phyloP scores from a whole-genome alignment of 2,888 invertebrate species.

The Drosophila paramelanica region DNA sequence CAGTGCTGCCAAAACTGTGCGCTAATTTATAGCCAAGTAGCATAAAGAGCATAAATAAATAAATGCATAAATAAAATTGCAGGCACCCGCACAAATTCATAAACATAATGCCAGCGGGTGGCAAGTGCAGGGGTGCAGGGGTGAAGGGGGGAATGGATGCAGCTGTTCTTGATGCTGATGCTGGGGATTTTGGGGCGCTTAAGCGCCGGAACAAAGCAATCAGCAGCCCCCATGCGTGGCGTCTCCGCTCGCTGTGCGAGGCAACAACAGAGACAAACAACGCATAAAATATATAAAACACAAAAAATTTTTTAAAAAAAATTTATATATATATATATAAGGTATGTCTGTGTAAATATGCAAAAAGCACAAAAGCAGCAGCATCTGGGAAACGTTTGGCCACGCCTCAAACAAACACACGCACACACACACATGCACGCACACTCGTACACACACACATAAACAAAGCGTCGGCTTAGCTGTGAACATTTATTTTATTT shows the following conservation, averaged over 20 bases:
- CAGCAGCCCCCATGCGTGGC: slow-evolving; percentile 66
- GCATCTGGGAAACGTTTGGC: slow-evolving; percentile 50
- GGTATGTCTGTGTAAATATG: slow-evolving; percentile 27
- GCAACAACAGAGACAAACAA: slow-evolving; percentile 30
- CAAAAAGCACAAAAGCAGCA: slow-evolving; percentile 30
- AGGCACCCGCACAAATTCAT: slow-evolving; percentile 33
- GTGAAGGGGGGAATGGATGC: not conserved
- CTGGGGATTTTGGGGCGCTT: slow-evolving; percentile 54
- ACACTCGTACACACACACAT: slow-evolving; percentile 29
- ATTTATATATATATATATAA: slow-evolving; percentile 24
- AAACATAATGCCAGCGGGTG: slow-evolving; percentile 50
- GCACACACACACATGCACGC: slow-evolving; percentile 13
- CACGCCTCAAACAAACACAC: slow-evolving; percentile 44
- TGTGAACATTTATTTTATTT: slow-evolving; percentile 64
- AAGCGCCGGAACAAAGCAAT: slow-evolving; percentile 78
- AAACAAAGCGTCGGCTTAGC: slow-evolving; percentile 73
- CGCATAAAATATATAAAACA: slow-evolving; percentile 58
- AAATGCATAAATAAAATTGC: slow-evolving; percentile 56
- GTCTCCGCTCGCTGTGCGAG: slow-evolving; percentile 25
- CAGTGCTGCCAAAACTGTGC: slow-evolving; percentile 49
- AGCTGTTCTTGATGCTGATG: slow-evolving; percentile 21
- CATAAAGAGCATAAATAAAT: slow-evolving; percentile 42
- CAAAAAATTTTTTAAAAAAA: slow-evolving; percentile 31
- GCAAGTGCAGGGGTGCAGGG: not conserved
- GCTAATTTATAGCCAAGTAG: slow-evolving; percentile 40